These are phyloP conservation scores for Yoshiicerus persimilis DNA, from an alignment of 1,140 invertebrate genomes.

Conservation along the genomic window DNA sequence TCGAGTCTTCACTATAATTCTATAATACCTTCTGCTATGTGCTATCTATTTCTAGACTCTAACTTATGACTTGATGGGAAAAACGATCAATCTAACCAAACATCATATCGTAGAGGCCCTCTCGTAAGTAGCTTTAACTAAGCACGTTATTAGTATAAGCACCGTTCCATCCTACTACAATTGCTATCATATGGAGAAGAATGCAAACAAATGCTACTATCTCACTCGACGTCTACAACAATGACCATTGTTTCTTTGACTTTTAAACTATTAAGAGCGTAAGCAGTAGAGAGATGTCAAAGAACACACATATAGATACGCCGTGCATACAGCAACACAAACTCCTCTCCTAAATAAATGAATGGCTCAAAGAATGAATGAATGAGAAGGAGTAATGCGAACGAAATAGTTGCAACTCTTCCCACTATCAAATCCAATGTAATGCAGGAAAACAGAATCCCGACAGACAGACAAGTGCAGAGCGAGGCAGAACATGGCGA, in stretches of 20 bases:
- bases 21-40: background rate
- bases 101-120: background rate
- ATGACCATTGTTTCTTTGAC: conserved; percentile 26
- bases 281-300: background rate
- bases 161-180: background rate
- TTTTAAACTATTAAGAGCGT: background rate
- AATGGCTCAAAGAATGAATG: background rate
- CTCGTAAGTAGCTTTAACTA: background rate
- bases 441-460: background rate
- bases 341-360: background rate
- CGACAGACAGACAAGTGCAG: background rate
- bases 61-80: background rate
- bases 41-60: background rate
- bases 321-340: background rate
- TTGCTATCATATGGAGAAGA: background rate
- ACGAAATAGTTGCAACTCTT: background rate
- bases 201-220: conserved; percentile 1
- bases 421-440: background rate
- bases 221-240: conserved; percentile 1
- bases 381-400: background rate
- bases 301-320: background rate
- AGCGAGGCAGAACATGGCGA: background rate
- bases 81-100: conserved; percentile 21
- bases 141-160: background rate
- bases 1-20: background rate